These are phyloP conservation scores for Penaeus monodon DNA, from an alignment of 2,888 invertebrate genomes.

Conservation along the genomic window DNA sequence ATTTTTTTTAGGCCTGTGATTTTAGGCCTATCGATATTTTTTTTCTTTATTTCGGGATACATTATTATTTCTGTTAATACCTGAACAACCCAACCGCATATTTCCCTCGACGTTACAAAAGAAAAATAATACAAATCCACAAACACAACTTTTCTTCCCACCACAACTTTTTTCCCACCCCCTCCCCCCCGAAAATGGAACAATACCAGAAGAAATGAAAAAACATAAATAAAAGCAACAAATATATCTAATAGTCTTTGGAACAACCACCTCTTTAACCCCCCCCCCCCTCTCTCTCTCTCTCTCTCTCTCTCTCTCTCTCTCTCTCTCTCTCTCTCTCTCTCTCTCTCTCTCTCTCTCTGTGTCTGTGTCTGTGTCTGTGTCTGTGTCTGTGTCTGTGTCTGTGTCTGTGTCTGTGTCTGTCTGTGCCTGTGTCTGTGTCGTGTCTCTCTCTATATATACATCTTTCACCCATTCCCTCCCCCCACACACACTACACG, in stretches of 20 bases:
- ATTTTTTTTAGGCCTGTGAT: no score
- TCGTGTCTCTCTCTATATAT: background rate
- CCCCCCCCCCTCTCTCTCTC: background rate
- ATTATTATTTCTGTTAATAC: no score
- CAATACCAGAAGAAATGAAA: no score
- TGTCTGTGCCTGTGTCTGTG: background rate
- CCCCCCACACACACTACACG: background rate
- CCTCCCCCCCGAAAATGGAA: no score
- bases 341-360: background rate
- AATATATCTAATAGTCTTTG: background rate
- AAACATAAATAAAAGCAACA: no score
- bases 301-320: conserved; percentile 12
- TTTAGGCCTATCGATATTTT: no score
- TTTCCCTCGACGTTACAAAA: no score
- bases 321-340: background rate
- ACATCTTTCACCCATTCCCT: background rate
- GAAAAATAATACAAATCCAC: no score
- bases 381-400: background rate
- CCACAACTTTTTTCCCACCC: no score
- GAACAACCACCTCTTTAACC: background rate
- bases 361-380: background rate
- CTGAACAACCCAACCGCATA: no score
- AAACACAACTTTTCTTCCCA: no score
- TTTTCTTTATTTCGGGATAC: no score
- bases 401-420: background rate